Conservation (phyloP, 2,888 invertebrate species). For the Mythimna albipuncta region DNA sequence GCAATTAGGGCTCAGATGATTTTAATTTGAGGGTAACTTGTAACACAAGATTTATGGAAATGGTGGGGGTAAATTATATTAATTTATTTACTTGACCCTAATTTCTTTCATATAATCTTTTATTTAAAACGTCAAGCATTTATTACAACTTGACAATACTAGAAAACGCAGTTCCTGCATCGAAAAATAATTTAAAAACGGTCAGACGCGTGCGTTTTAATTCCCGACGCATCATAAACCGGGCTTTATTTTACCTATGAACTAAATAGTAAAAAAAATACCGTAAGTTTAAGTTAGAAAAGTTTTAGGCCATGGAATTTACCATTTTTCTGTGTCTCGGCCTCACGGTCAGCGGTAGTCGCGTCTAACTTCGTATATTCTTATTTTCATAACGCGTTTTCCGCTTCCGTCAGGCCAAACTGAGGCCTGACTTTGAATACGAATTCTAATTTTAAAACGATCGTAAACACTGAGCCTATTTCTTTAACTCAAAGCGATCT, state of each 20-base stretch:
- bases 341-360: conserved; percentile 37
- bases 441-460: conserved; percentile 65
- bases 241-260: background rate
- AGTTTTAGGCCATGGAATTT: conserved; percentile 27
- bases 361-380: conserved; percentile 50
- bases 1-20: conserved; percentile 24
- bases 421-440: conserved; percentile 76
- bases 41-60: conserved; percentile 6
- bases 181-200: no score
- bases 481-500: conserved; percentile 63
- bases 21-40: conserved; percentile 26
- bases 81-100: conserved; percentile 38
- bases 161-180: background rate
- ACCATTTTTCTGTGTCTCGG: conserved; percentile 48
- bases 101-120: conserved; percentile 50
- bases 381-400: conserved; percentile 48
- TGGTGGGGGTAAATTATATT: conserved; percentile 55
- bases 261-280: conserved; percentile 24
- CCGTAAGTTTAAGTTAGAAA: conserved; percentile 16
- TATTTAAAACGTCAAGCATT: conserved; percentile 35
- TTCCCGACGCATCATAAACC: no score
- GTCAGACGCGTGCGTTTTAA: no score
- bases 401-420: conserved; percentile 45
- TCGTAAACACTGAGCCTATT: conserved; percentile 60
- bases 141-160: conserved; percentile 43